phyloP scores from a whole-genome alignment of 2,113 vertebrate species.

The Hippocampus guttulatus region DNA sequence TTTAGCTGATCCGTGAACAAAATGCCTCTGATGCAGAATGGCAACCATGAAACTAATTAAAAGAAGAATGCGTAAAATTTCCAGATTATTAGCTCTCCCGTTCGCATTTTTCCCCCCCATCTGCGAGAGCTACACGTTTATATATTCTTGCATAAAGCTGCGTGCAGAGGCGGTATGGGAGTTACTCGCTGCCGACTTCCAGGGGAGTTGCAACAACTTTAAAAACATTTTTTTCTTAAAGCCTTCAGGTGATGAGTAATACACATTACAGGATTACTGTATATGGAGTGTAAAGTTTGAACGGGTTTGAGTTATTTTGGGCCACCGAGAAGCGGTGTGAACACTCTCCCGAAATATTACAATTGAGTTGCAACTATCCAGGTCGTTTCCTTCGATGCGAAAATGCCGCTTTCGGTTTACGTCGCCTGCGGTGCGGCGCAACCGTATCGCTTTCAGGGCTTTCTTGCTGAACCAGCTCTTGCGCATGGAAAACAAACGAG shows the following conservation, averaged over 20 bases:
- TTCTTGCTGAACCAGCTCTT: conserved; percentile 5
- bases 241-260: neutral
- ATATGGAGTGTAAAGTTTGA: neutral
- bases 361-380: neutral
- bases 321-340: neutral
- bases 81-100: neutral
- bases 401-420: neutral
- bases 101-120: neutral
- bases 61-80: too few relatives aligned
- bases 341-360: neutral
- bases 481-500: neutral
- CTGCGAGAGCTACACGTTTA: neutral
- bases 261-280: conserved; percentile 2
- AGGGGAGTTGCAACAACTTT: neutral
- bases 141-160: neutral
- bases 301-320: neutral
- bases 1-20: too few relatives aligned
- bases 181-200: neutral
- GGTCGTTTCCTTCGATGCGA: neutral
- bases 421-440: neutral
- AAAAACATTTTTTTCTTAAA: neutral
- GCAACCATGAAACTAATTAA: too few relatives aligned
- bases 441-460: neutral
- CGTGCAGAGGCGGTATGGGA: neutral
- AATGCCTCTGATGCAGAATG: too few relatives aligned